Percentiles rank a stretch among this genome's conserved stretches.
Evolutionary conservation across 2,113 vertebrate species (phyloP).

Genomic region (Amblyornis subalaris): DNA sequence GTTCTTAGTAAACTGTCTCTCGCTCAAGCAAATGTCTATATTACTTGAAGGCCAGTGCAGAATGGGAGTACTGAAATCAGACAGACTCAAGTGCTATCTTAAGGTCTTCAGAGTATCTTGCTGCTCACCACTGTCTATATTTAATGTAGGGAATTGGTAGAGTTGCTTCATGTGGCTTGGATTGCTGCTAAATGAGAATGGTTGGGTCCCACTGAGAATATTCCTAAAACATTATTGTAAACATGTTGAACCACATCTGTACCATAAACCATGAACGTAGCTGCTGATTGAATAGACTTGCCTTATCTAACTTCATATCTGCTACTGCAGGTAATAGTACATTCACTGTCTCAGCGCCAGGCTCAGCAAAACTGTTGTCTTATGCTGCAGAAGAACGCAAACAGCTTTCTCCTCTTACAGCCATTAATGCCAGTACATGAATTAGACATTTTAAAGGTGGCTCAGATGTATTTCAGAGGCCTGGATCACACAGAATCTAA

Average conservation of each 20-base stretch:
- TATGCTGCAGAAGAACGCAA: neutral
- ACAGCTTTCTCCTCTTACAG: neutral
- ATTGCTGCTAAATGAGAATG: neutral
- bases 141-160: neutral
- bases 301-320: neutral
- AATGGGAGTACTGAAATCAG: neutral
- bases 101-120: neutral
- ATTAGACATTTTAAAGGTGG: neutral
- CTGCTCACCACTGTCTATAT: neutral
- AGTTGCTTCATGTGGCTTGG: neutral
- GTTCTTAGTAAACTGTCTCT: neutral
- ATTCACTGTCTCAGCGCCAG: neutral
- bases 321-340: neutral
- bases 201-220: neutral
- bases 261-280: neutral
- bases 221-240: neutral
- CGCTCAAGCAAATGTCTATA: neutral
- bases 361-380: neutral
- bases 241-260: neutral
- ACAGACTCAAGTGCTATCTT: neutral
- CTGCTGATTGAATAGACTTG: neutral
- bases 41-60: neutral
- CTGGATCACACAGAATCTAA: neutral
- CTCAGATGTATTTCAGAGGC: neutral
- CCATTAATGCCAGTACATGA: accelerated